Evolutionary conservation across 2,888 invertebrate genomes (phyloP).

Genomic region (Aphelenchoides bicaudatus): DNA sequence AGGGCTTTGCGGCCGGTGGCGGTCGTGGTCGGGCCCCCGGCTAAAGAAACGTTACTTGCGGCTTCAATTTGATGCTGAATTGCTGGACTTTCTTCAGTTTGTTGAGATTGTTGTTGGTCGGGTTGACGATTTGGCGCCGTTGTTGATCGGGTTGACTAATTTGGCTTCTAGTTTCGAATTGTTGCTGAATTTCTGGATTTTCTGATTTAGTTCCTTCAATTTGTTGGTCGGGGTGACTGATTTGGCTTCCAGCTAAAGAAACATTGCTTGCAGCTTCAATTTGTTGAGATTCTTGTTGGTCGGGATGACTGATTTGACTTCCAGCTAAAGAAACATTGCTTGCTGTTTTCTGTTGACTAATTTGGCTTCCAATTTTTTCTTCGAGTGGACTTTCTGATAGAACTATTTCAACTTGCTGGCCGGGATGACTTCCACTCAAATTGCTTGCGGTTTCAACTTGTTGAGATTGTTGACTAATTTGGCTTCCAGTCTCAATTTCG

Average conservation of each 20-base stretch:
- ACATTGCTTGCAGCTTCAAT: constrained; percentile 25
- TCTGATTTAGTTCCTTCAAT: no score
- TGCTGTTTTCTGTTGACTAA: constrained; percentile 19
- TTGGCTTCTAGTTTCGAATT: no score
- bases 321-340: constrained; percentile 7
- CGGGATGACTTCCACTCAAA: no score
- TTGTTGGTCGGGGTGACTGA: no score
- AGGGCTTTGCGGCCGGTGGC: neutral
- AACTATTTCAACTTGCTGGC: neutral
- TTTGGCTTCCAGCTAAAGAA: no score
- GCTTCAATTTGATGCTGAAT: no score
- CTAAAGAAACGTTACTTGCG: constrained; percentile 20
- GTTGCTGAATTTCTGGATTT: no score
- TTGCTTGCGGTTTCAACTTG: no score
- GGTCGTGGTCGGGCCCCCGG: neutral
- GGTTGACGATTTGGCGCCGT: neutral
- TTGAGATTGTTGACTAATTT: no score
- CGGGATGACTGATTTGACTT: neutral
- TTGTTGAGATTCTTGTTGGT: constrained; percentile 27
- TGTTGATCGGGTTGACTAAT: no score
- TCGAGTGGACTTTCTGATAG: neutral
- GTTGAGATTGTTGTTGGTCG: constrained; percentile 26
- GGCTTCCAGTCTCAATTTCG: neutral
- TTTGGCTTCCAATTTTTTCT: constrained; percentile 15
- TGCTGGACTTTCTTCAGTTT: no score